Evolutionary conservation across 2,888 invertebrate genomes (phyloP), one percentile per base, ranked within the genome.

Genomic region (Theristus sp.): DNA sequence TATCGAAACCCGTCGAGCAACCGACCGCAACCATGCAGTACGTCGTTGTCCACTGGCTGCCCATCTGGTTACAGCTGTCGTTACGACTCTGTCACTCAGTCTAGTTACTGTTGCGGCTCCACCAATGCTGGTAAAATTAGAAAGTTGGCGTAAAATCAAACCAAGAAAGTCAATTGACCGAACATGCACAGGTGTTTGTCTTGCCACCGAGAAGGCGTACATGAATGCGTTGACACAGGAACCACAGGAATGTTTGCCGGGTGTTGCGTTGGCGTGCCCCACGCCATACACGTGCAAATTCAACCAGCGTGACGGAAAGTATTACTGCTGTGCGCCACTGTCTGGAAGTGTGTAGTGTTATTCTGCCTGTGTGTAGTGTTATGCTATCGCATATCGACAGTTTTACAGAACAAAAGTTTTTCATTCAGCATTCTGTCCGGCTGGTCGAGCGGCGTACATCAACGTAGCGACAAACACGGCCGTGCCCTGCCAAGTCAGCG

Each of bases 51-150:
- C 29, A 67, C 68, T 52, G 66, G 65, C 29, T 71, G 71, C 59
- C 71, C 71, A 13, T 59, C 65, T 10, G 69, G 71, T 56, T 71
- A 66, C 64, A 62, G 62, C 13, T 71, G 71, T 58, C 61, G 66
- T 24, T 66, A 64, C 60, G 69, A 71, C 57, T 60, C 66, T 1
- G 60, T 71, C 47, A 67, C 66, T 3, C 52, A 52, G 52, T 60
- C 64, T 13, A 64, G 64, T 30, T 65, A 67, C 58, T 71, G 71
- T 57, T 71, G 71, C 60, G 71, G 71, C 10, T 64, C 67, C 1
- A 65, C 64, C 6, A 25, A n/a, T 52, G 52, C 13, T 6, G 52
- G 52, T 52, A n/a, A 22, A n/a, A 38, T 6, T 38, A 38, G 38
- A 6, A 13, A 13, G 10, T 38, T 38, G 38, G 38, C 38, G 10